A percentile compares a stretch with the other conserved stretches of the same genome.
phyloP scores from a whole-genome alignment of 2,888 invertebrate species.

The Cistogaster globosa region DNA sequence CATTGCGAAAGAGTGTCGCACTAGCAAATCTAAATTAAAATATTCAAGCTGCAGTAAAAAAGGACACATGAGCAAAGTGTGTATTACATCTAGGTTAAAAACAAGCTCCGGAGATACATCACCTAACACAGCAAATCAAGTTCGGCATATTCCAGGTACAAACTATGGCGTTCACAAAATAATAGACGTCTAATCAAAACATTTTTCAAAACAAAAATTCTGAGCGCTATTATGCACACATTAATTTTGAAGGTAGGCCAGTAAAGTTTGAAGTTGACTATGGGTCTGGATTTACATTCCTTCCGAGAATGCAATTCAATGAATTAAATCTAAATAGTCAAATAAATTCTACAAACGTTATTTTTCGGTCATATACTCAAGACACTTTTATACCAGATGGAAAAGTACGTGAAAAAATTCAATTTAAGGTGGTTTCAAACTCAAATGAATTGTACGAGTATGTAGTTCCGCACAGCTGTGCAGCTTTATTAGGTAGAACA shows the following conservation, averaged over 20 bases:
- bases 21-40: constrained; percentile 9
- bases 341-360: no score
- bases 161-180: not conserved
- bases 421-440: no score
- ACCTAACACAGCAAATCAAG: not conserved
- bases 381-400: no score
- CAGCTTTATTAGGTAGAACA: no score
- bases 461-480: no score
- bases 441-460: no score
- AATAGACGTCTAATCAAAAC: not conserved
- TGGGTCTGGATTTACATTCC: constrained; percentile 18
- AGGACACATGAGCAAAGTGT: constrained; percentile 11
- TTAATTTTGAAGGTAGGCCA: not conserved
- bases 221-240: no score
- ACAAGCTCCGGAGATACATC: not conserved
- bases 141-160: not conserved
- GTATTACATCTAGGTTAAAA: constrained; percentile 6
- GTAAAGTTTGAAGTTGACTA: constrained; percentile 9
- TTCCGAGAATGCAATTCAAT: constrained; percentile 4
- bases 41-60: constrained; percentile 23
- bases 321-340: not conserved
- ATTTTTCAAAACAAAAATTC: no score
- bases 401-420: no score
- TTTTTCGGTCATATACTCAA: no score
- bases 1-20: constrained; percentile 3